phyloP scores from a whole-genome alignment of 53 echinoderm and acorn worm genomes.

The Stichopus horrens region DNA sequence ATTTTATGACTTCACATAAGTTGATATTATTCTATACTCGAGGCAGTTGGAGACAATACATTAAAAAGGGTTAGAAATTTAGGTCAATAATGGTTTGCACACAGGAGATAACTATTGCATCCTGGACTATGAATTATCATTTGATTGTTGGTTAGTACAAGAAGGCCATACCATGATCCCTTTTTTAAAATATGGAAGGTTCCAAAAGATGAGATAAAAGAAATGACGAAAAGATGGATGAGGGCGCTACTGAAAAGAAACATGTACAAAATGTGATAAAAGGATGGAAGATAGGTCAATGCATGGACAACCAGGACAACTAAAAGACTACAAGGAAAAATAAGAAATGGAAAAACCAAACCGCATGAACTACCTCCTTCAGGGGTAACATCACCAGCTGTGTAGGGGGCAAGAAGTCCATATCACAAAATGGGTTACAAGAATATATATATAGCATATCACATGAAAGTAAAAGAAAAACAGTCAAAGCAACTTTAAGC shows the following conservation, averaged over 20 bases:
- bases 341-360: slow-evolving; percentile 10
- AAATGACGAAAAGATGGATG: background rate
- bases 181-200: no score
- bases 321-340: background rate
- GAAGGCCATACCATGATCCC: no score
- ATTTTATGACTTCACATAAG: no score
- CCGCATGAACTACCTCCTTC: slow-evolving; percentile 9
- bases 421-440: slow-evolving; percentile 14
- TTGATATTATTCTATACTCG: no score
- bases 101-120: no score
- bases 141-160: no score
- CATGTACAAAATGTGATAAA: background rate
- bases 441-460: background rate
- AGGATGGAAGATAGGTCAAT: background rate
- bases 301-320: background rate
- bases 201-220: no score
- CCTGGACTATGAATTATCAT: no score
- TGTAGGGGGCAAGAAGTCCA: slow-evolving; percentile 22
- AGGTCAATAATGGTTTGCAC: no score
- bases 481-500: background rate
- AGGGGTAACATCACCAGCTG: slow-evolving; percentile 39
- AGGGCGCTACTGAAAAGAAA: background rate
- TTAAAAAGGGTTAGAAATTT: no score
- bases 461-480: background rate
- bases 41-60: no score